A percentile compares a stretch with the other conserved stretches of the same genome.
Conservation (phyloP, 2,797 vertebrate species). For the Pyrrhura leucotis region DNA sequence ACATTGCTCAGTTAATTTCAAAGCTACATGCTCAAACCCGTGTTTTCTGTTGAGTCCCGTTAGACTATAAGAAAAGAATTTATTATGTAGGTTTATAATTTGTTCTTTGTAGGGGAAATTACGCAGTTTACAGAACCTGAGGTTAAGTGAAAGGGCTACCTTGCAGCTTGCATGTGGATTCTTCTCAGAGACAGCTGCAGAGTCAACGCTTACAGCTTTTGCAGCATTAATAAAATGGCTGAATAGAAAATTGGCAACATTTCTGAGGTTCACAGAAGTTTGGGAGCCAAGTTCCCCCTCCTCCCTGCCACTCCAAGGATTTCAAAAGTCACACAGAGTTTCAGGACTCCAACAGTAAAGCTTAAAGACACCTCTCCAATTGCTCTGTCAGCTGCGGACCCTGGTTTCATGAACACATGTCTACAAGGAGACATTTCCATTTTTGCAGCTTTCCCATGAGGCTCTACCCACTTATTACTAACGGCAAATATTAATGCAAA, state of each 20-base stretch:
- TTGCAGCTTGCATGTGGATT: neutral
- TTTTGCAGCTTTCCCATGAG: constrained; percentile 70
- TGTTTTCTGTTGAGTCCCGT: constrained; percentile 60
- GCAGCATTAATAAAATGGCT: neutral
- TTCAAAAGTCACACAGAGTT: neutral
- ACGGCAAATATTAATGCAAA: constrained; percentile 75
- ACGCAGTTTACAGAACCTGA: constrained; percentile 59
- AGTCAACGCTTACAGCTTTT: neutral
- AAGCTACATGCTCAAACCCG: constrained; percentile 63
- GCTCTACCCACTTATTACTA: constrained; percentile 60
- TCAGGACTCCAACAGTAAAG: constrained; percentile 43
- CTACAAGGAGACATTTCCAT: constrained; percentile 75
- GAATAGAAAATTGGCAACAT: neutral
- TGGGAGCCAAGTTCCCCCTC: neutral
- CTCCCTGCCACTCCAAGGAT: neutral
- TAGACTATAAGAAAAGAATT: constrained; percentile 71
- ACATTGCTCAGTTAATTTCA: constrained; percentile 75
- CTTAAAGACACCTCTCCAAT: constrained; percentile 63
- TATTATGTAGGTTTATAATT: constrained; percentile 85
- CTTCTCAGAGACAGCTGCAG: neutral
- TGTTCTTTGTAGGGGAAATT: constrained; percentile 83
- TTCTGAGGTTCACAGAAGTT: neutral
- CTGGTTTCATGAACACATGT: constrained; percentile 49
- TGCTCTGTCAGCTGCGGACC: constrained; percentile 65
- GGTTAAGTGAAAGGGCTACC: neutral